A percentile compares a stretch with the other conserved stretches of the same genome.
phyloP scores from a whole-genome alignment of 2,113 vertebrate genomes.

The Nymphicus hollandicus region DNA sequence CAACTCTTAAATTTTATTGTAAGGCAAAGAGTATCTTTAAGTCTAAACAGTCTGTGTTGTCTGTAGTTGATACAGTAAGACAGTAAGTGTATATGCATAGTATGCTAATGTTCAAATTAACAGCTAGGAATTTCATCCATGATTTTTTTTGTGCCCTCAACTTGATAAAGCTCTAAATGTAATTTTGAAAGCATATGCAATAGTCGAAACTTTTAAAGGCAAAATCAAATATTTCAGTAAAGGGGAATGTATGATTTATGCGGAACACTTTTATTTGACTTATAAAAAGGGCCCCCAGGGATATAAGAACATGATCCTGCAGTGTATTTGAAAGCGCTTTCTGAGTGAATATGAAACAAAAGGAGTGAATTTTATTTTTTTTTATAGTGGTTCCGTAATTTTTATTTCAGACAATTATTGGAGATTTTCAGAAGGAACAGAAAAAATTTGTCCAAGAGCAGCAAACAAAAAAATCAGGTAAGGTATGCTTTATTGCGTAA shows the following conservation, averaged over 20 bases:
- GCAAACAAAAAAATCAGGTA: slow-evolving; percentile 91
- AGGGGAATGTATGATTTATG: neutral
- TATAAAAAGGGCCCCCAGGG: neutral
- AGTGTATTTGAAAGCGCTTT: neutral
- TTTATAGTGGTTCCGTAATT: neutral
- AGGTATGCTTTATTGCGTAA: neutral
- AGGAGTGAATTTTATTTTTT: neutral
- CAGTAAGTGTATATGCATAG: neutral
- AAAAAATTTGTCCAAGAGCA: slow-evolving; percentile 96
- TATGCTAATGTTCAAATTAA: neutral
- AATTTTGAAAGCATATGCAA: neutral
- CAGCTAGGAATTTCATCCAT: neutral
- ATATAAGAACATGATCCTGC: neutral
- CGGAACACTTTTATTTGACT: neutral
- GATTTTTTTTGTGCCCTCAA: neutral
- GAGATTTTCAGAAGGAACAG: slow-evolving; percentile 98
- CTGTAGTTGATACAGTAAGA: neutral
- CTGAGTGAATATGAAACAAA: neutral
- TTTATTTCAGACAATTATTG: slow-evolving; percentile 88
- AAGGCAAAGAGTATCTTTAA: neutral
- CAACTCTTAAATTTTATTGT: neutral
- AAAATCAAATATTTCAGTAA: neutral
- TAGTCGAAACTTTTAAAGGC: neutral
- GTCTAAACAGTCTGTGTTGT: neutral
- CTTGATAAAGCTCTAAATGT: neutral